Evolutionary conservation across 2,888 invertebrate genomes (phyloP).

Genomic region (Hirtodrosophila histrioides): DNA sequence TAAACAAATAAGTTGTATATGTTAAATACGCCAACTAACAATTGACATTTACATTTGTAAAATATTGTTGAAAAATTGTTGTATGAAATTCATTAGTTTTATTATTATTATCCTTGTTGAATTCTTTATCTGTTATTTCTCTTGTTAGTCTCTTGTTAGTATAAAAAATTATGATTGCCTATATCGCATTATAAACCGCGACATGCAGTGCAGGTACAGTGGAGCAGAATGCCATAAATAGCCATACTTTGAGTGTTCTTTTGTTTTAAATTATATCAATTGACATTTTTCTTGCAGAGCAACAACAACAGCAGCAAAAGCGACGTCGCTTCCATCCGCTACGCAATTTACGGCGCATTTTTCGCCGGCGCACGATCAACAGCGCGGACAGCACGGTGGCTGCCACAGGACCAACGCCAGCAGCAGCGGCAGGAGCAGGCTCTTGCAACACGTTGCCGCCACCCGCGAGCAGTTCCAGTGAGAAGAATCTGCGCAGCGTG

Average conservation of each 20-base stretch:
- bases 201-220: no score
- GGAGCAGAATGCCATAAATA: no score
- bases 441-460: constrained; percentile 66
- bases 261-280: constrained; percentile 29
- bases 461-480: constrained; percentile 71
- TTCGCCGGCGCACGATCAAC: constrained; percentile 84
- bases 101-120: no score
- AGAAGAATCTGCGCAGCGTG: constrained; percentile 80
- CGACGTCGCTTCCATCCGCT: constrained; percentile 84
- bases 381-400: constrained; percentile 64
- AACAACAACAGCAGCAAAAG: constrained; percentile 83
- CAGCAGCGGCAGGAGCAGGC: constrained; percentile 49
- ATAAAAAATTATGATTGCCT: constrained; percentile 3
- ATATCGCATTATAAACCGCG: no score
- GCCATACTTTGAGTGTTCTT: no score
- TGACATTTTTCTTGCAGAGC: constrained; percentile 70
- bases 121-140: background rate
- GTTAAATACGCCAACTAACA: no score
- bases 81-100: no score
- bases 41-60: no score
- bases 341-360: constrained; percentile 84
- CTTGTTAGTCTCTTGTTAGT: no score
- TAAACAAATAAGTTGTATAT: no score
- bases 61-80: no score
- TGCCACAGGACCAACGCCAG: constrained; percentile 26